Evolutionary conservation across 2,797 vertebrate species (phyloP).

Genomic region (Sebastes minor): DNA sequence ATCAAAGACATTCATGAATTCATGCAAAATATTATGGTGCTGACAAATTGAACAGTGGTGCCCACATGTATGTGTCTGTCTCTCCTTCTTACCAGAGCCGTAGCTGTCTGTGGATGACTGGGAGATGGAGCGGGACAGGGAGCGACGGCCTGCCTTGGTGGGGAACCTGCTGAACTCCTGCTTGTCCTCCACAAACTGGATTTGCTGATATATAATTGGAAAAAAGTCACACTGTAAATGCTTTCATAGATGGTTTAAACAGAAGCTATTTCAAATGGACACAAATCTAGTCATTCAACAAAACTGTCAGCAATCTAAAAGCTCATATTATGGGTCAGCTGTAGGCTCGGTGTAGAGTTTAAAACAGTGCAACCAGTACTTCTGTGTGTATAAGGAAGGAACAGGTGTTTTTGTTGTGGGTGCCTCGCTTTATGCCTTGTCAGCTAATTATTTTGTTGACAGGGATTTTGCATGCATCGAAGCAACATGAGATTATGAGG

Average conservation of each 20-base stretch:
- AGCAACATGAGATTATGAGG: constrained; percentile 1
- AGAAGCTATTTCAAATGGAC: neutral
- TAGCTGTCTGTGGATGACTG: constrained; percentile 98
- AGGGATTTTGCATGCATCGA: neutral
- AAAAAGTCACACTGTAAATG: neutral
- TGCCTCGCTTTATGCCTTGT: neutral
- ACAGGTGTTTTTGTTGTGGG: constrained; percentile 5
- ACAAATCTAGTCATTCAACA: neutral
- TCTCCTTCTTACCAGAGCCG: constrained; percentile 86
- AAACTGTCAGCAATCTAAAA: neutral
- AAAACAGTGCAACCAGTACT: neutral
- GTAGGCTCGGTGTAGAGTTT: neutral
- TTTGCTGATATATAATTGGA: constrained; percentile 82
- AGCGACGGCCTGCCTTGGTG: constrained; percentile 92
- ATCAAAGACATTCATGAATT: neutral
- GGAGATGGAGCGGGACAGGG: constrained; percentile 94
- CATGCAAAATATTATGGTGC: neutral
- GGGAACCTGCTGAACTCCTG: constrained; percentile 96
- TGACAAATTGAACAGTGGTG: neutral
- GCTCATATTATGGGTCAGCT: neutral
- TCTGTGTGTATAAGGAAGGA: neutral
- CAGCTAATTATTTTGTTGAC: constrained; percentile 19
- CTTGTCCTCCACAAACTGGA: constrained; percentile 97
- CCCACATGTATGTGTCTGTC: neutral
- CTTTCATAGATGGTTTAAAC: neutral